Conservation (phyloP, 2,113 vertebrate species). For the Colistium nudipinnis region DNA sequence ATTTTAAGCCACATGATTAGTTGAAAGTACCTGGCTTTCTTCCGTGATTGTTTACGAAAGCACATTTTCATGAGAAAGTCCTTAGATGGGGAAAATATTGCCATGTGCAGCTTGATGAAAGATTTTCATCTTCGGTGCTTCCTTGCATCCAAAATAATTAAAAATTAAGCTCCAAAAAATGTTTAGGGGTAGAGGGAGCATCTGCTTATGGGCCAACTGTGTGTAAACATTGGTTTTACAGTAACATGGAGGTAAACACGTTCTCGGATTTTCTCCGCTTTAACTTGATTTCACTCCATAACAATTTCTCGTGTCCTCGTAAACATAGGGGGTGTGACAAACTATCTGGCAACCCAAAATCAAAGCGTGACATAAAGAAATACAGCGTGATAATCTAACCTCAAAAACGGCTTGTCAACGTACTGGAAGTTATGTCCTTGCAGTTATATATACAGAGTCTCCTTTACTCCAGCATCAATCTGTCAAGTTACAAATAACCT, state of each 20-base stretch:
- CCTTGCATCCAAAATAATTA: conserved; percentile 42
- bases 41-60: background rate
- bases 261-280: conserved; percentile 25
- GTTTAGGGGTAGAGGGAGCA: conserved; percentile 10
- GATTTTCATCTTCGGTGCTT: conserved; percentile 9
- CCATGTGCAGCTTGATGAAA: conserved; percentile 31
- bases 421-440: conserved; percentile 1
- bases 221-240: conserved; percentile 42
- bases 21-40: background rate
- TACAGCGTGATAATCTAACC: background rate
- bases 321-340: conserved; percentile 24
- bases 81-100: background rate
- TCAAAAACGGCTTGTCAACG: background rate
- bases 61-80: conserved; percentile 5
- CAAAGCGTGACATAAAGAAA: conserved; percentile 7
- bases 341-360: conserved; percentile 10
- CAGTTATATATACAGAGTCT: conserved; percentile 6
- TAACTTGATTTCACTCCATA: conserved; percentile 30
- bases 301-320: conserved; percentile 11
- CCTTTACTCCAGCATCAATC: conserved; percentile 45
- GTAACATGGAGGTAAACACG: background rate
- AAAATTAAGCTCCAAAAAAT: conserved; percentile 34
- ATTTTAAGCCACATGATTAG: background rate
- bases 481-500: conserved; percentile 24
- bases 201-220: conserved; percentile 46